Evolutionary conservation across 2,113 vertebrate species (phyloP), one percentile per base, ranked within the genome.

Genomic region (Formicarius rufipectus): DNA sequence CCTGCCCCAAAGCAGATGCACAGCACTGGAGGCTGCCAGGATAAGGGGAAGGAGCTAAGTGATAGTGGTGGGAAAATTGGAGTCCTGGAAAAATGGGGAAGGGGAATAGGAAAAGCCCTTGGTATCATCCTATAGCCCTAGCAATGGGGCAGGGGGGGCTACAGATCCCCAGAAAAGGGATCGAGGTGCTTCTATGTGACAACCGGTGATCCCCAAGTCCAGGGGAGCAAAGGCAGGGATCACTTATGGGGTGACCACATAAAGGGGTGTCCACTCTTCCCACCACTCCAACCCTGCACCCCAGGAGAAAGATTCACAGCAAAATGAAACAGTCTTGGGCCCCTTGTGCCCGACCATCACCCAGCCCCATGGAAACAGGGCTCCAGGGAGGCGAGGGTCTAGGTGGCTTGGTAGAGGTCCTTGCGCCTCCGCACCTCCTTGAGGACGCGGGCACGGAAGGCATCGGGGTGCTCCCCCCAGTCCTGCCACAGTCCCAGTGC

Each of bases 391-490:
- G 6, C 6, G 10, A 3, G 22, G 25, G 8, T 52, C 95, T 97
- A 94, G 14, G 87, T 82, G 88, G 96, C 98, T 97, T 99, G 99
- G 97, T 98, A 99, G 66, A 98, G 97, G 84, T 99, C 99, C 97
- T 99, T 99, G 62, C 98, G 97, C 59, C 98, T 98, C 14, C 99
- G 98, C 42, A 99, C 97, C 93, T 99, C 99, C 88, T 98, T 99
- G 77, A 99, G 97, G 35, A 99, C 98, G 3, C 99, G 98, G 37
- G 99, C 99, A 12, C 99, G 98, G 89, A 99, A 99, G 80, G 66
- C 94, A 1, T 96, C 97, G 15, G 97, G 98, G 52, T 99, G 98
- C 81, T 99, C 99, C 0, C 97, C 98, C 2, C 63, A n/a, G 4
- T 96, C 93, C 21, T 95, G 98, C 93, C 98, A 97, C 30, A 99